These are phyloP conservation scores for Parauchenoglanis ngamensis DNA, from an alignment of 2,797 vertebrate species.

Conservation along the genomic window DNA sequence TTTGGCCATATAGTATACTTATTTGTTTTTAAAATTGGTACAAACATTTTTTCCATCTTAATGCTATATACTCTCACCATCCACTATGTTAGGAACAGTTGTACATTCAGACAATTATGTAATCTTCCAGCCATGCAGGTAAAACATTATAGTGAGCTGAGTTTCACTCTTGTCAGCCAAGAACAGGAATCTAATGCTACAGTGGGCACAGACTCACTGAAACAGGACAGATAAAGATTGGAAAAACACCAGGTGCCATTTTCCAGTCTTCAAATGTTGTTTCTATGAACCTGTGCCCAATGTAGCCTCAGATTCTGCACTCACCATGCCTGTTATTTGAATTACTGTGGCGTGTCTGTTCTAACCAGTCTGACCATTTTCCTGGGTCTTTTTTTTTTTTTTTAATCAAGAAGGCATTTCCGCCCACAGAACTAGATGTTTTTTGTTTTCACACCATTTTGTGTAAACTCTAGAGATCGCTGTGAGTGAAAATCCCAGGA, in stretches of 20 bases:
- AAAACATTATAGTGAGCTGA: not conserved
- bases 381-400: not conserved
- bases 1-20: not conserved
- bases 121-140: not conserved
- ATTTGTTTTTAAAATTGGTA: not conserved
- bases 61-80: not conserved
- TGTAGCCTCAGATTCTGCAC: not conserved
- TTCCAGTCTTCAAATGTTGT: not conserved
- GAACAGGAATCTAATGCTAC: not conserved
- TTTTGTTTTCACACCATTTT: not conserved
- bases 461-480: not conserved
- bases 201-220: not conserved
- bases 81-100: not conserved
- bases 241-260: not conserved
- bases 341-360: not conserved
- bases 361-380: not conserved
- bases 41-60: not conserved
- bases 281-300: not conserved
- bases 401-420: not conserved
- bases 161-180: not conserved
- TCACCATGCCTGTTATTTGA: not conserved
- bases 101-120: not conserved
- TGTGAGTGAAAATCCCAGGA: not conserved
- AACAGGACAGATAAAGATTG: not conserved
- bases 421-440: not conserved